These are phyloP conservation scores for Heliconius hewitsoni DNA, from an alignment of 1,140 invertebrate genomes.

Conservation along the genomic window DNA sequence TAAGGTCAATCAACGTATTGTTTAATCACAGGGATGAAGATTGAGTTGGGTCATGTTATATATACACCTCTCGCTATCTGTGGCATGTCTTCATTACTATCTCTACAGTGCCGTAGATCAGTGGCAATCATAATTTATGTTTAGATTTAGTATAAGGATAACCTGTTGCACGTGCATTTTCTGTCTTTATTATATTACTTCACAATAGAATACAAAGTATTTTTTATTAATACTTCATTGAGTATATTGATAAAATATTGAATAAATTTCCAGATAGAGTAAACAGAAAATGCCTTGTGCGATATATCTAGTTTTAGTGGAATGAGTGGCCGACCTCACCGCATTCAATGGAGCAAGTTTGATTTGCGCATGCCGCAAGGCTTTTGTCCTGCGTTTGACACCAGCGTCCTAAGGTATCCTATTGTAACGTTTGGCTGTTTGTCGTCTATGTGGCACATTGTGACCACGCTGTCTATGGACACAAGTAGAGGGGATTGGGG, in stretches of 20 bases:
- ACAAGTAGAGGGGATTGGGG: conserved; percentile 61
- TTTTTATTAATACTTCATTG: background rate
- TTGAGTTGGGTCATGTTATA: conserved; percentile 22
- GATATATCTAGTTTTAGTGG: conserved; percentile 74
- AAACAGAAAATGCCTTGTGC: conserved; percentile 70
- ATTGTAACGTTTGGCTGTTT: conserved; percentile 72
- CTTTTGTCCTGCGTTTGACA: conserved; percentile 74
- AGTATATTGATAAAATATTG: background rate
- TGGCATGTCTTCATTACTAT: conserved; percentile 36
- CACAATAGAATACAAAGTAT: background rate
- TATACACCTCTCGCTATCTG: conserved; percentile 28
- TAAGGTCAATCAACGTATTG: conserved; percentile 12
- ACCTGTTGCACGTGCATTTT: conserved; percentile 56
- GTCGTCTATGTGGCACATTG: conserved; percentile 68
- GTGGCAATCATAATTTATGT: conserved; percentile 34
- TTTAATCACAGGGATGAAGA: background rate
- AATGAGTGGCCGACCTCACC: conserved; percentile 79
- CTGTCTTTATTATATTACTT: conserved; percentile 41
- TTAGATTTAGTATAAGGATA: conserved; percentile 44
- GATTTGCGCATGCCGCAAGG: conserved; percentile 77
- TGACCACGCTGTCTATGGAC: conserved; percentile 71
- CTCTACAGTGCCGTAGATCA: conserved; percentile 20
- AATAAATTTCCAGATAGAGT: conserved; percentile 51
- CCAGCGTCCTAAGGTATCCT: conserved; percentile 72
- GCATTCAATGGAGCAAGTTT: conserved; percentile 77